phyloP scores from a whole-genome alignment of 2,888 invertebrate genomes.

The Teleiodes luculella region DNA sequence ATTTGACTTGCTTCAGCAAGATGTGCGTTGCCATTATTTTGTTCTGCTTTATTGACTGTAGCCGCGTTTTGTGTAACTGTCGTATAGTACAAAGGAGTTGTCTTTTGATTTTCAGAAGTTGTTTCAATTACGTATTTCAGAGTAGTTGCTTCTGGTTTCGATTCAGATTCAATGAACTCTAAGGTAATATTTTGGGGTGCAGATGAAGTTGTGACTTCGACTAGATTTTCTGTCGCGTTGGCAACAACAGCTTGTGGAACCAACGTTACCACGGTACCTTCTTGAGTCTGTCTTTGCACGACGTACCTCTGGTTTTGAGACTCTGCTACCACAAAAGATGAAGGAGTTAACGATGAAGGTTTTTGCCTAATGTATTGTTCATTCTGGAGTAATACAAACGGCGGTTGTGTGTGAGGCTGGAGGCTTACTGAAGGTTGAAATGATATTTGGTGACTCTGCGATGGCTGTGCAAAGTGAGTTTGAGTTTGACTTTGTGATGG shows the following conservation, averaged over 20 bases:
- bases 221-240: slow-evolving; percentile 45
- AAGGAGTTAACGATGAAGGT: slow-evolving; percentile 42
- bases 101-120: slow-evolving; percentile 45
- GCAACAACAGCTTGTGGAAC: slow-evolving; percentile 44
- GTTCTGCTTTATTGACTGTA: not conserved
- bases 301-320: slow-evolving; percentile 46
- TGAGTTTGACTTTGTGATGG: slow-evolving; percentile 1
- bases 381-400: slow-evolving; percentile 51
- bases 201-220: slow-evolving; percentile 39
- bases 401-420: slow-evolving; percentile 20
- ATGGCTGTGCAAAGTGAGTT: not conserved
- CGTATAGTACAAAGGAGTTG: slow-evolving; percentile 68
- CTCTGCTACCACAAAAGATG: slow-evolving; percentile 43
- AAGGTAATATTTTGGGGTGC: slow-evolving; percentile 47
- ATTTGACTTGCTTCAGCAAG: not conserved
- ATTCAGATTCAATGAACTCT: slow-evolving; percentile 43
- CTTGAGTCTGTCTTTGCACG: slow-evolving; percentile 62
- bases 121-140: slow-evolving; percentile 51
- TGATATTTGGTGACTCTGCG: not conserved
- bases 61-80: slow-evolving; percentile 60
- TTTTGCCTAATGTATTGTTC: slow-evolving; percentile 47
- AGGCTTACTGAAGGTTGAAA: not conserved
- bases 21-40: not conserved
- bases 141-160: slow-evolving; percentile 52
- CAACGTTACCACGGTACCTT: slow-evolving; percentile 50